Evolutionary conservation across 1,140 invertebrate species (phyloP).

Genomic region (Caenorhabditis latens): DNA sequence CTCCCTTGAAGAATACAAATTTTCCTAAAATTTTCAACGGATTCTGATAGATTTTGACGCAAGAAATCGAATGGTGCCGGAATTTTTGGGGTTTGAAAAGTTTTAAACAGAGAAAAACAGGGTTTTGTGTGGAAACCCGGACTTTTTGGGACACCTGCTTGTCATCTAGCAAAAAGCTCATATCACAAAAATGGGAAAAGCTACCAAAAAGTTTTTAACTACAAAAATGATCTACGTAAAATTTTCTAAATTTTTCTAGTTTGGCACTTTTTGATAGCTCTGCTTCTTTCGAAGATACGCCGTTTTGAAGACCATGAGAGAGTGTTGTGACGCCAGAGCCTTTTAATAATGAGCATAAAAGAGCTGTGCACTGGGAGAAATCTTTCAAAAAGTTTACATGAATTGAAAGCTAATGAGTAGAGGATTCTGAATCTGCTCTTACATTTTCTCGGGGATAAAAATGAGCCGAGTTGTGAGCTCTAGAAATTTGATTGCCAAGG

Average conservation of each 20-base stretch:
- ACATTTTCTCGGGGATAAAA: no score
- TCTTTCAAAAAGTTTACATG: no score
- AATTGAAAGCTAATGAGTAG: no score
- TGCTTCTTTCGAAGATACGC: neutral
- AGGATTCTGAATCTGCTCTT: no score
- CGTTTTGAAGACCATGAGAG: neutral
- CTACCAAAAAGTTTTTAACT: neutral
- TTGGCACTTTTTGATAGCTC: no score
- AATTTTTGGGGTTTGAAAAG: neutral
- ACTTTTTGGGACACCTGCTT: neutral
- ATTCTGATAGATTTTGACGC: constrained; percentile 3
- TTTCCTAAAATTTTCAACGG: neutral
- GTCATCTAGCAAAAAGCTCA: neutral
- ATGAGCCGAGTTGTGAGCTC: no score
- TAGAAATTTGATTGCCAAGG: no score
- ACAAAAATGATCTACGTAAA: neutral
- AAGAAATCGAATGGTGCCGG: neutral
- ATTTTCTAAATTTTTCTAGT: no score
- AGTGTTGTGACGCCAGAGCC: neutral
- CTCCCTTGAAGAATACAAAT: neutral
- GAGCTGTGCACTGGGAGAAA: no score
- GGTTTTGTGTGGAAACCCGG: neutral
- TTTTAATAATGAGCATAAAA: no score
- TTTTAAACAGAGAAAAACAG: neutral
- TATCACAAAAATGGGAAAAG: no score